Evolutionary conservation across 2,888 invertebrate genomes (phyloP).

Genomic region (Platycnemis pennipes): DNA sequence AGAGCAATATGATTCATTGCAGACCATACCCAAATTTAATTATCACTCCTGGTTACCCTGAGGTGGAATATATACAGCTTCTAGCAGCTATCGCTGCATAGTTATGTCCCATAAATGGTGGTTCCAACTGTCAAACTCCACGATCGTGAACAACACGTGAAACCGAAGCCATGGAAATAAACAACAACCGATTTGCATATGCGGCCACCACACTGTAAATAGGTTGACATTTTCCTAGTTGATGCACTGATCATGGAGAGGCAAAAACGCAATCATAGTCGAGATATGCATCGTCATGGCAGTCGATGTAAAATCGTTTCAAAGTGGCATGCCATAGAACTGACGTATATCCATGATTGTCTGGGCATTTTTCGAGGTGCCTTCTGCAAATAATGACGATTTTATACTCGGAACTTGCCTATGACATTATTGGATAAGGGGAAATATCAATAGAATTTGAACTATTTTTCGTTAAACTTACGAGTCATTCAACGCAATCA

Average conservation of each 20-base stretch:
- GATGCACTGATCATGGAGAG: background rate
- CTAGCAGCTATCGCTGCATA: background rate
- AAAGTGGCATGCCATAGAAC: background rate
- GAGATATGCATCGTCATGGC: background rate
- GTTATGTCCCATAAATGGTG: background rate
- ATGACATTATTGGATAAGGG: too few relatives aligned
- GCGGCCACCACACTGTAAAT: background rate
- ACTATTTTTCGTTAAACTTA: too few relatives aligned
- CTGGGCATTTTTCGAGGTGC: background rate
- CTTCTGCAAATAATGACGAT: too few relatives aligned
- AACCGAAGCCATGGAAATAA: background rate
- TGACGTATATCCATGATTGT: background rate
- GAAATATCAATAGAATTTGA: too few relatives aligned
- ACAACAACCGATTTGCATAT: background rate
- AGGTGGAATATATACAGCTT: background rate
- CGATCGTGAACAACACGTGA: background rate
- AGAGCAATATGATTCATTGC: background rate
- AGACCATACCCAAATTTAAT: background rate
- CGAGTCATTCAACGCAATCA: too few relatives aligned
- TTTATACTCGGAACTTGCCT: too few relatives aligned
- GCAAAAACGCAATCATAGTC: background rate
- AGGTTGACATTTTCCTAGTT: background rate
- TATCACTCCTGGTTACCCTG: background rate
- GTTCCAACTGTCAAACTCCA: background rate
- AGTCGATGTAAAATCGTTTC: background rate